These are phyloP conservation scores for Myotis findleyi DNA, from an alignment of 2,797 vertebrate species.

Conservation along the genomic window DNA sequence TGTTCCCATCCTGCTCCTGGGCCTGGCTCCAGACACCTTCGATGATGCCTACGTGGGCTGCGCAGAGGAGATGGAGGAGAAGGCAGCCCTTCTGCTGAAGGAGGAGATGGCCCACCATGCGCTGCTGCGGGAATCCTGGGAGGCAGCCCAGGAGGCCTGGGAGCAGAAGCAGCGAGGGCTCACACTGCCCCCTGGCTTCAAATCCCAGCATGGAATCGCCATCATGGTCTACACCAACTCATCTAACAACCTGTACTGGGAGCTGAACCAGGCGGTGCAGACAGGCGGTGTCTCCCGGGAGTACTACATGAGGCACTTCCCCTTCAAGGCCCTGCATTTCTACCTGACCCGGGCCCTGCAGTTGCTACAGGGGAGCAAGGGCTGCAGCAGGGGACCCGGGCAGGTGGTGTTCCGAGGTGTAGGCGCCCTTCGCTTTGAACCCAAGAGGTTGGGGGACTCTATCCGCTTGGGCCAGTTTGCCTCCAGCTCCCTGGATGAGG, in stretches of 20 bases:
- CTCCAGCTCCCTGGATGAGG: conserved; percentile 77
- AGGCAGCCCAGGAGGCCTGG: conserved; percentile 76
- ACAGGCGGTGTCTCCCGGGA: conserved; percentile 45
- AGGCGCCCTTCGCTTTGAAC: conserved; percentile 59
- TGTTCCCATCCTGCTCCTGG: conserved; percentile 69
- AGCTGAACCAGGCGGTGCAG: conserved; percentile 77
- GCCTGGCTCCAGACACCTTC: conserved; percentile 76
- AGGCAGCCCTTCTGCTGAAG: conserved; percentile 71
- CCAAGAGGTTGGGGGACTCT: conserved; percentile 50
- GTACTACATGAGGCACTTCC: conserved; percentile 78
- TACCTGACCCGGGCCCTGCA: conserved; percentile 80
- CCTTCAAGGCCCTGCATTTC: conserved; percentile 83
- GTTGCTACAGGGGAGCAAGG: conserved; percentile 54
- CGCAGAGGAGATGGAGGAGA: conserved; percentile 69
- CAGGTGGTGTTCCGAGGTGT: conserved; percentile 72
- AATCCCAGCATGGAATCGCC: conserved; percentile 77
- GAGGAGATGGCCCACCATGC: conserved; percentile 72
- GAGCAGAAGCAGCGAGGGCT: conserved; percentile 17
- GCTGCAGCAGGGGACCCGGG: conserved; percentile 51
- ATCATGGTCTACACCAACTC: conserved; percentile 81
- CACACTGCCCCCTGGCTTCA: conserved; percentile 77
- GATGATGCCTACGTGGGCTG: conserved; percentile 84
- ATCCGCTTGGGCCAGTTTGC: conserved; percentile 81
- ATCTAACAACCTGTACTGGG: conserved; percentile 71
- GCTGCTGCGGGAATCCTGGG: conserved; percentile 77